phyloP scores from a whole-genome alignment of 2,113 vertebrate species.

The Taxidea taxus region DNA sequence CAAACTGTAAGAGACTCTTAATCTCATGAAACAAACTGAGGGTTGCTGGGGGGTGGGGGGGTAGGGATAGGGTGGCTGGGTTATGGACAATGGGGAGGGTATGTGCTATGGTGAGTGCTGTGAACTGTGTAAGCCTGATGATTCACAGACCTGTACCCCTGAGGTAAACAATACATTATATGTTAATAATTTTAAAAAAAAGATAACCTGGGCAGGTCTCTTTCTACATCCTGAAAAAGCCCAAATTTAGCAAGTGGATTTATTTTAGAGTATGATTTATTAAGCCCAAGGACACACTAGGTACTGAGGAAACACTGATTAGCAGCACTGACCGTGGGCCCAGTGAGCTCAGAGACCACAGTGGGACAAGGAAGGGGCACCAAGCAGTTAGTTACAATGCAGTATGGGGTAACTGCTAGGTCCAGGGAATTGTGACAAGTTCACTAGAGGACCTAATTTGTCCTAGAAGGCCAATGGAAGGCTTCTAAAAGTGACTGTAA shows the following conservation, averaged over 20 bases:
- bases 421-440: background rate
- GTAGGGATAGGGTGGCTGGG: too few relatives aligned
- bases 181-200: too few relatives aligned
- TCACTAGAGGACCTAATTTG: background rate
- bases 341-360: background rate
- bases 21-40: too few relatives aligned
- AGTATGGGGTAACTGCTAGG: background rate
- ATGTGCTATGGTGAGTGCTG: too few relatives aligned
- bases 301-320: background rate
- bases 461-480: background rate
- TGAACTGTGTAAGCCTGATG: too few relatives aligned
- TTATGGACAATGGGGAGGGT: too few relatives aligned
- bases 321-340: background rate
- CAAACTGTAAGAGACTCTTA: too few relatives aligned
- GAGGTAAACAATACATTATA: too few relatives aligned
- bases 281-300: background rate
- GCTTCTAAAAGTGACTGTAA: background rate
- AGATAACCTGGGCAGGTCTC: constrained; percentile 15
- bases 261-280: background rate
- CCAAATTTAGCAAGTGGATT: background rate
- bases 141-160: too few relatives aligned
- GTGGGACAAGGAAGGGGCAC: background rate
- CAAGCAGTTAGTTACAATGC: background rate
- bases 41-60: too few relatives aligned
- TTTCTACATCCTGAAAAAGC: background rate